Base-by-base conservation (phyloP, 2,888 invertebrate species). In the Cheilosia impressa region DNA sequence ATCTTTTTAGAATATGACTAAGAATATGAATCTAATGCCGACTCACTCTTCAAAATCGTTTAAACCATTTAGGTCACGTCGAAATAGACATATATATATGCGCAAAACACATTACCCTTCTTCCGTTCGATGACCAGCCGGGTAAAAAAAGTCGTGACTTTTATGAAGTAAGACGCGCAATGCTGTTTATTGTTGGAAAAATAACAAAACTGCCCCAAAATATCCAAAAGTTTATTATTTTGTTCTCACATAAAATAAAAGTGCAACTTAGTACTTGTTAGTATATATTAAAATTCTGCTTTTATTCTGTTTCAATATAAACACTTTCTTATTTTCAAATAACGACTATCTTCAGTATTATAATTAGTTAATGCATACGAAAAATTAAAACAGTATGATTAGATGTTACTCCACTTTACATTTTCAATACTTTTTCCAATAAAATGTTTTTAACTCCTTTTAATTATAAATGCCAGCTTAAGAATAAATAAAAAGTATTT, bases 241-340 rank as follows among this genome's bases (percentile, higher is more conserved):
- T 3, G 34, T 10, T 38, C 10, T 38, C 38, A 13, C 4, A 45
- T 15, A 6, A 17, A 63, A 63, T 50, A 43, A 41, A 68, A 31
- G 10, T 27, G 4, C 10, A 38, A 10, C 19, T 55, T 55, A 62
- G 53, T 72, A 72, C 72, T 62, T 45, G 31, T n/a, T 53, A 62
- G 62, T 72, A 72, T 62, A 72, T 62, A 62, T 13, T 72, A 43
- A 71, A 71, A 38, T 72, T 72, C 27, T 31, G 52, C 27, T 71
- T 72, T 72, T 52, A 52, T 52, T 72, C 43, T 31, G 19, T 58
- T 53, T 62, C 43, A 31, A 60, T 72, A 72, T 72, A 72, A 62
- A 72, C 52, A 62, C 9, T 52, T 43, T 27, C 4, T 43, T 52
- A 38, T 43, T 62, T 60, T 47, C 17, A 43, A 27, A 15, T 43